Evolutionary conservation across 2,888 invertebrate species (phyloP), one percentile per base, ranked within the genome.

Genomic region (Oasisia sp.): DNA sequence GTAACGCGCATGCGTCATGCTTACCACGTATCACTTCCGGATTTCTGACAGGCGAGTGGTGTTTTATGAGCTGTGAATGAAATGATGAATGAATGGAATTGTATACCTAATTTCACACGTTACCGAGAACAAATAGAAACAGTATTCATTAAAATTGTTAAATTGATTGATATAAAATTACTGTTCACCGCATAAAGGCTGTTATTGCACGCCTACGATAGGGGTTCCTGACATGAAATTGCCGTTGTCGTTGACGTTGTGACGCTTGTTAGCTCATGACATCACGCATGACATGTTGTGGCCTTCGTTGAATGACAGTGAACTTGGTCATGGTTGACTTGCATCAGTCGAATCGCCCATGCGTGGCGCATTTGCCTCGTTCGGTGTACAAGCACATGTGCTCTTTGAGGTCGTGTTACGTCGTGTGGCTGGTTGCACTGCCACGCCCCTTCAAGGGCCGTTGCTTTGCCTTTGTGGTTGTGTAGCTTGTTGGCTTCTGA

Each of bases 21-120:
- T 7, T 74, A 74, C 74, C 74, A 74, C 74, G 74, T 74, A n/a
- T 74, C 27, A 74, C 74, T 74, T 74, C 74, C 74, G 74, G 74
- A 74, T 74, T 74, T 74, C 74, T 74, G 74, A 74, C 74, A 74
- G 74, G 74, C 74, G 74, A 74, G 74, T 74, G 27, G 27, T 74
- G 27, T 74, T 74, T 74, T 74, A 74, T 7, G 74, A 74, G 74
- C 19, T 19, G 74, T 74, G n/a, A 74, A 74, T 74, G 74, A 74
- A 74, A 74, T 7, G 74, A 74, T 27, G 74, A 74, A 74, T 74
- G 74, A n/a, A 74, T 74, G 19, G 74, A 19, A 74, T 74, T 74
- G 74, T 74, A 0, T n/a, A 7, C 74, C 74, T 74, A 74, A 74
- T 27, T 74, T 74, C n/a, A n/a, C 74, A 74, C n/a, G 74, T 74